Evolutionary conservation across 2,797 vertebrate genomes (phyloP), one percentile per base, ranked within the genome.

Genomic region (Hozukius guyotensis): DNA sequence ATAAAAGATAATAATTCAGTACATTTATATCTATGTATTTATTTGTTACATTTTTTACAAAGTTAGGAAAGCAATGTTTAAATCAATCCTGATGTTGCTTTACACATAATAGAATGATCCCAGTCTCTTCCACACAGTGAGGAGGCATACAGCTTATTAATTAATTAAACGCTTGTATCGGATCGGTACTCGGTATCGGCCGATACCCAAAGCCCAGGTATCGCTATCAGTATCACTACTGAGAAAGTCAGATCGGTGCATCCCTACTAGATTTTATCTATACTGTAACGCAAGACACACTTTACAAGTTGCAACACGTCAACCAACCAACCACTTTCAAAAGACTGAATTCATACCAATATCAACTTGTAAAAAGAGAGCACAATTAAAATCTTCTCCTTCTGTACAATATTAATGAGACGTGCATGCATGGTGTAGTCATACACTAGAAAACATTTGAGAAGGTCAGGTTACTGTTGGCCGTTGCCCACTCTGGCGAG

Each of bases 381-480:
- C 2, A 46, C 67, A 57, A 32, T 61, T 75, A 65, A 73, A 83
- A 76, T 49, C 52, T 29, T 9, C 53, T 57, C 22, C 52, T 61
- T 81, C 52, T 3, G 70, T 80, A 49, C 69, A 80, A 78, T 76
- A 79, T 81, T 80, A 83, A 81, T 83, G 67, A 85, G 63, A 62
- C 73, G 36, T 63, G 69, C 55, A 55, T 67, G 69, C 52, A 68
- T 67, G 69, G 62, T 77, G 77, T 36, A 34, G 52, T 62, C 72
- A 78, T 62, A 73, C 65, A 84, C 65, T 78, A 62, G 78, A 88
- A 72, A 88, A 81, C 80, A 89, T 87, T 80, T 87, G 82, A 88
- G 80, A 88, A 85, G 85, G 83, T 93, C 88, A 83, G 77, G 65
- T 90, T 86, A 89, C 88, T 69, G 72, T 64, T 88, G 76, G 80